phyloP scores from a whole-genome alignment of 2,797 vertebrate genomes.

The Sebastes oblongus region DNA sequence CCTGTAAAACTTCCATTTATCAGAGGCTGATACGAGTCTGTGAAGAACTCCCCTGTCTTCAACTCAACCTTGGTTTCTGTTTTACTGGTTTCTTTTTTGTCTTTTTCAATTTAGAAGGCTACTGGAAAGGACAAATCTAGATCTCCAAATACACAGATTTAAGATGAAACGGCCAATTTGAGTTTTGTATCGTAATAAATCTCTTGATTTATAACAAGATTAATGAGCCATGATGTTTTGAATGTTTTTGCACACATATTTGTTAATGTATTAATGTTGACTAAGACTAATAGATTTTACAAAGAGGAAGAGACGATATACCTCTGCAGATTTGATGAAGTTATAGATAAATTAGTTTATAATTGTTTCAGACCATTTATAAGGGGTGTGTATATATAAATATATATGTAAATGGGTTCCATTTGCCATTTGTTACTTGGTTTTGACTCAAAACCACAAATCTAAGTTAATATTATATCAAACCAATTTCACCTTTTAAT shows the following conservation, averaged over 20 bases:
- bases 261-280: constrained; percentile 30
- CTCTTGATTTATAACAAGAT: constrained; percentile 33
- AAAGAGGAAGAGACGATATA: not conserved
- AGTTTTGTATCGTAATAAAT: constrained; percentile 23
- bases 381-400: not conserved
- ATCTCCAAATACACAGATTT: not conserved
- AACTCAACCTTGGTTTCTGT: constrained; percentile 22
- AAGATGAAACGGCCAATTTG: not conserved
- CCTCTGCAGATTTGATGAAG: not conserved
- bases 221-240: constrained; percentile 52
- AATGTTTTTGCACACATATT: constrained; percentile 27
- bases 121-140: constrained; percentile 21
- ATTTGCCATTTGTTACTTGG: not conserved
- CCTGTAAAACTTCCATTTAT: constrained; percentile 50
- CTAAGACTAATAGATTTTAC: not conserved
- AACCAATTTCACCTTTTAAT: constrained; percentile 14
- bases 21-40: constrained; percentile 19
- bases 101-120: constrained; percentile 23
- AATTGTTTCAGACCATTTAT: not conserved
- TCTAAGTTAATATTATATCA: not conserved
- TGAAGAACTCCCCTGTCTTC: constrained; percentile 14
- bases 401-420: not conserved
- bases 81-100: constrained; percentile 22
- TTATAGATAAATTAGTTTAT: not conserved
- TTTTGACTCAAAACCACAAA: not conserved